Evolutionary conservation across 2,888 invertebrate species (phyloP), one percentile per base, ranked within the genome.

Genomic region (Temnothorax ravouxi): DNA sequence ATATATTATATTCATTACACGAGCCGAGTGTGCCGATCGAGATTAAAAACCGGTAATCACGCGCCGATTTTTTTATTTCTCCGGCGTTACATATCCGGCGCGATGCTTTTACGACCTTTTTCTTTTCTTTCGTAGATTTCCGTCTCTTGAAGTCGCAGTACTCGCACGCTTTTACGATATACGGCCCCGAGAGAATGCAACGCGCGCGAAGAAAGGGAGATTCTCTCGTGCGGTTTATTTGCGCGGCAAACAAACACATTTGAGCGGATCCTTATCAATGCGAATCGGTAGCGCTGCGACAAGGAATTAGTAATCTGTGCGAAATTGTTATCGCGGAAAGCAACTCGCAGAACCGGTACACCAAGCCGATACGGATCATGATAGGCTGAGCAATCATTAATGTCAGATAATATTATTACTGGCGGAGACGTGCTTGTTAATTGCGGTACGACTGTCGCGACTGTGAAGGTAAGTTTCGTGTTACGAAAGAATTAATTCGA

Each of bases 391-490:
- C 21, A 79, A 47, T 79, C 72, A 47, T 71, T 71, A 44, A 69
- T n/a, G 69, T 44, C 29, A 18, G 6, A 69, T 71, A 79, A 79
- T 71, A 34, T 71, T 71, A 44, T 44, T 79, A 29, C 13, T n/a
- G 15, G 3, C 3, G n/a, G 29, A 34, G 15, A 44, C 8, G 11
- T 8, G 34, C n/a, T 6, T 74, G 18, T 47, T 47, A 56, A 56
- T 56, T 56, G 9, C 44, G 3, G 21, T 56, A 11, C 9, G n/a
- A 62, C 6, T 18, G 21, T 18, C 18, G 47, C 3, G 4, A 52
- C 15, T 18, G 18, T 44, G 11, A 38, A 54, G 44, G 38, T 29
- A 67, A 56, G 34, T 18, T 15, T 59, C 6, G 13, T 18, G 56
- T 59, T 29, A 18, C 18, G 6, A 44, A 18, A 44, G 29, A 59